Evolutionary conservation across 1,140 invertebrate genomes (phyloP).

Genomic region (Physella acuta): DNA sequence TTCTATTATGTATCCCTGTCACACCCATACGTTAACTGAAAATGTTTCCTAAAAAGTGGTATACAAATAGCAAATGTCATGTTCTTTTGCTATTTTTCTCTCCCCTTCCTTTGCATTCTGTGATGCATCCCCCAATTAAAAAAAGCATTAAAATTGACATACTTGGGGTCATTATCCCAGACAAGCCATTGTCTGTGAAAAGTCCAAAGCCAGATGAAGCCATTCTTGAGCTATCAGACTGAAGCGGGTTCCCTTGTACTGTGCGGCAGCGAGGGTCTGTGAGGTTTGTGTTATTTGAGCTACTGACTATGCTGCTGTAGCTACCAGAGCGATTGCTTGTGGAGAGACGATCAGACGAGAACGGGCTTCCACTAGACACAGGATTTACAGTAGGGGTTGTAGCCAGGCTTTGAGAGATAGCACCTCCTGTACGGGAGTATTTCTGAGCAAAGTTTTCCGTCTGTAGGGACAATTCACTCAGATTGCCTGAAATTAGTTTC

Average conservation of each 20-base stretch:
- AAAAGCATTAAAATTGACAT: too few relatives aligned
- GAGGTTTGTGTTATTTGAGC: slow-evolving; percentile 27
- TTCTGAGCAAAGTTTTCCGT: slow-evolving; percentile 54
- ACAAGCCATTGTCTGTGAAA: slow-evolving; percentile 36
- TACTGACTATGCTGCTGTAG: slow-evolving; percentile 56
- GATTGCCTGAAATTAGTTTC: slow-evolving; percentile 42
- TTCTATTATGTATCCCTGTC: too few relatives aligned
- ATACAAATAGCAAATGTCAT: too few relatives aligned
- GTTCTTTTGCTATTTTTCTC: too few relatives aligned
- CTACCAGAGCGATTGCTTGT: slow-evolving; percentile 42
- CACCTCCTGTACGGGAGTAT: slow-evolving; percentile 20
- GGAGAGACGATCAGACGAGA: slow-evolving; percentile 38
- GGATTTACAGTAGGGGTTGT: background rate
- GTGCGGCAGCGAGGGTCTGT: background rate
- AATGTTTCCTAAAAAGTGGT: too few relatives aligned
- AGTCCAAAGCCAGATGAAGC: slow-evolving; percentile 30
- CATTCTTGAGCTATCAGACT: background rate
- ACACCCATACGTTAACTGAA: too few relatives aligned
- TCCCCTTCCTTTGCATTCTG: too few relatives aligned
- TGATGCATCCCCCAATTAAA: too few relatives aligned
- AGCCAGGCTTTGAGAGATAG: slow-evolving; percentile 23
- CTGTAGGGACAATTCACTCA: slow-evolving; percentile 53
- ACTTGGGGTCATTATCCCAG: slow-evolving; percentile 21
- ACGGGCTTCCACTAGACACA: background rate
- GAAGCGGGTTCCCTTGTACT: background rate